Evolutionary conservation across 2,888 invertebrate genomes (phyloP).

Genomic region (Melangyna quadrimaculata): DNA sequence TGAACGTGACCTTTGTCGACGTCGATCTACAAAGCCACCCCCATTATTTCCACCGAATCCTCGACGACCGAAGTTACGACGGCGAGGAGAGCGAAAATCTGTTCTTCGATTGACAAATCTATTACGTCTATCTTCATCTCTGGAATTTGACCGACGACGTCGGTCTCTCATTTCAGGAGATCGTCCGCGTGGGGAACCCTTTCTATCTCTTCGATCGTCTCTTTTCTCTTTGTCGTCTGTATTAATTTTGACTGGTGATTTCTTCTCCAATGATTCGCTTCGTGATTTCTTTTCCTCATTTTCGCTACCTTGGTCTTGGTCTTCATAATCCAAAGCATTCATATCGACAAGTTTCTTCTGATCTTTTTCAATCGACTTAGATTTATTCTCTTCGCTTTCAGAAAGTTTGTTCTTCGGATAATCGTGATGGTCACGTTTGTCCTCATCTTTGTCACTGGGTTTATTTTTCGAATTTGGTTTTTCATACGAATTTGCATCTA

Average conservation of each 20-base stretch:
- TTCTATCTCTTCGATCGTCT: slow-evolving; percentile 72
- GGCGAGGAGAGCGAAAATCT: slow-evolving; percentile 76
- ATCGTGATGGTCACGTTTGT: slow-evolving; percentile 44
- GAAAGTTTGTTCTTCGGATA: slow-evolving; percentile 61
- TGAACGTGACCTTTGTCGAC: slow-evolving; percentile 76
- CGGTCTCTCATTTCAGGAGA: slow-evolving; percentile 69
- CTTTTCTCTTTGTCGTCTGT: slow-evolving; percentile 80
- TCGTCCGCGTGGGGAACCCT: slow-evolving; percentile 73
- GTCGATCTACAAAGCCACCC: slow-evolving; percentile 77
- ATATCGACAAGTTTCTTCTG: slow-evolving; percentile 83
- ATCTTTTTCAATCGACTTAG: slow-evolving; percentile 60
- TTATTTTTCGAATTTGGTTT: slow-evolving; percentile 77
- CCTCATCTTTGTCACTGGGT: slow-evolving; percentile 68
- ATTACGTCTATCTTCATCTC: slow-evolving; percentile 74
- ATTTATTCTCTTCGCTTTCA: slow-evolving; percentile 73
- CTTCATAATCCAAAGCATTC: slow-evolving; percentile 88
- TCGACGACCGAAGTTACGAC: slow-evolving; percentile 74
- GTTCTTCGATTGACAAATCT: slow-evolving; percentile 75
- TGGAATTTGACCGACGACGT: slow-evolving; percentile 74
- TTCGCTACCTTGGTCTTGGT: slow-evolving; percentile 83
- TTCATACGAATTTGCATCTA: slow-evolving; percentile 80
- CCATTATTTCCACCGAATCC: slow-evolving; percentile 73
- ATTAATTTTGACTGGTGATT: slow-evolving; percentile 31
- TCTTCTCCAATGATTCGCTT: slow-evolving; percentile 15
- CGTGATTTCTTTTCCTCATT: slow-evolving; percentile 78